phyloP scores from a whole-genome alignment of 30 jellyfish, hydroid and myxozoan genomes.

The Aurelia sp. region DNA sequence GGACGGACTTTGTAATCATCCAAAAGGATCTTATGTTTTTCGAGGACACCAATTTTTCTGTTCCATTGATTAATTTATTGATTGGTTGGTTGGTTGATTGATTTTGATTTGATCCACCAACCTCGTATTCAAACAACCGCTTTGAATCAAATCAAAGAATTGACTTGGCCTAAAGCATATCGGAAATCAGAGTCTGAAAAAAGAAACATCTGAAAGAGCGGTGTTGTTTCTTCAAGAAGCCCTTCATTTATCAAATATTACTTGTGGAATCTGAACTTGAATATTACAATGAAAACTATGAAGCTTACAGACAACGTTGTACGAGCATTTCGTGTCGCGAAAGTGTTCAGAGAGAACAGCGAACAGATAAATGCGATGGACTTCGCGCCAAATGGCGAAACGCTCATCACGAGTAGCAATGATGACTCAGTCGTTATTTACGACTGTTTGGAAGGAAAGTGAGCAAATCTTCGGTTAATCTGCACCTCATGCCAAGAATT shows the following conservation, averaged over 20 bases:
- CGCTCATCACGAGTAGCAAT: slow-evolving; percentile 83
- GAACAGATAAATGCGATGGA: slow-evolving; percentile 90
- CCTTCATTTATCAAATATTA: neutral
- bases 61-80: too few species aligned
- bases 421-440: slow-evolving; percentile 93
- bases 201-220: too few species aligned
- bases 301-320: slow-evolving; percentile 81
- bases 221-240: neutral
- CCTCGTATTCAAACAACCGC: too few species aligned
- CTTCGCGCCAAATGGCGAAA: slow-evolving; percentile 89
- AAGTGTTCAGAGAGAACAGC: slow-evolving; percentile 90
- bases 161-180: too few species aligned
- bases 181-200: too few species aligned
- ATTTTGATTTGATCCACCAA: too few species aligned
- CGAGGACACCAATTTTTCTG: too few species aligned
- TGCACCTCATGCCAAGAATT: too few species aligned
- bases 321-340: slow-evolving; percentile 90
- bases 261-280: neutral
- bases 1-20: too few species aligned
- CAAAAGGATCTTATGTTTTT: too few species aligned
- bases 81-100: too few species aligned
- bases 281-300: slow-evolving; percentile 49
- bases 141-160: too few species aligned
- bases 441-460: slow-evolving; percentile 96
- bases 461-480: slow-evolving; percentile 1